These are phyloP conservation scores for Scortum barcoo DNA, from an alignment of 2,113 vertebrate species.

Conservation along the genomic window DNA sequence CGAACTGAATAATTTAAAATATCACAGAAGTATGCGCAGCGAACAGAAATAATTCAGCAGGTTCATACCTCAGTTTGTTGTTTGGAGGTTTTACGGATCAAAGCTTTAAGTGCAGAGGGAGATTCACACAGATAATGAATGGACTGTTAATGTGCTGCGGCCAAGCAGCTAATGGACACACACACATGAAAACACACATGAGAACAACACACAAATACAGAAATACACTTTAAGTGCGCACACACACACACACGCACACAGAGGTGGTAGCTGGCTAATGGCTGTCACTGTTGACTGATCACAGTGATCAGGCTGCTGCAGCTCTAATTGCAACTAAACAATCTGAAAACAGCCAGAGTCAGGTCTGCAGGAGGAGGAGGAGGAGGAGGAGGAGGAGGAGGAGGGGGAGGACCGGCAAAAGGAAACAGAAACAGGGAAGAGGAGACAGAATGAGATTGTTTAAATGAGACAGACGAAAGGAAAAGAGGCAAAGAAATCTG, in stretches of 20 bases:
- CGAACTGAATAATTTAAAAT: slow-evolving; percentile 38
- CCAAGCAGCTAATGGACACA: slow-evolving; percentile 92
- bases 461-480: neutral
- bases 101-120: slow-evolving; percentile 72
- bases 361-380: slow-evolving; percentile 22
- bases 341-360: slow-evolving; percentile 67
- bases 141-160: slow-evolving; percentile 95
- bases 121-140: slow-evolving; percentile 92
- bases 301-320: slow-evolving; percentile 72
- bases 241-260: slow-evolving; percentile 31
- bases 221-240: slow-evolving; percentile 10
- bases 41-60: slow-evolving; percentile 56
- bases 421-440: neutral
- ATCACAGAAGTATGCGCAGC: slow-evolving; percentile 39
- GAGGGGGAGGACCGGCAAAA: neutral
- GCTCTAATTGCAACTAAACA: slow-evolving; percentile 76
- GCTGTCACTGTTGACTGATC: slow-evolving; percentile 77
- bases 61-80: slow-evolving; percentile 60
- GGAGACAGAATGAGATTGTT: neutral
- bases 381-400: neutral
- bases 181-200: slow-evolving; percentile 12
- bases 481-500: neutral
- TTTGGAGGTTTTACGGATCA: slow-evolving; percentile 68
- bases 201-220: slow-evolving; percentile 16
- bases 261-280: slow-evolving; percentile 65